A percentile compares a stretch with the other conserved stretches of the same genome.
Evolutionary conservation across 2,113 vertebrate species (phyloP).

Genomic region (Phyllopteryx taeniolatus): DNA sequence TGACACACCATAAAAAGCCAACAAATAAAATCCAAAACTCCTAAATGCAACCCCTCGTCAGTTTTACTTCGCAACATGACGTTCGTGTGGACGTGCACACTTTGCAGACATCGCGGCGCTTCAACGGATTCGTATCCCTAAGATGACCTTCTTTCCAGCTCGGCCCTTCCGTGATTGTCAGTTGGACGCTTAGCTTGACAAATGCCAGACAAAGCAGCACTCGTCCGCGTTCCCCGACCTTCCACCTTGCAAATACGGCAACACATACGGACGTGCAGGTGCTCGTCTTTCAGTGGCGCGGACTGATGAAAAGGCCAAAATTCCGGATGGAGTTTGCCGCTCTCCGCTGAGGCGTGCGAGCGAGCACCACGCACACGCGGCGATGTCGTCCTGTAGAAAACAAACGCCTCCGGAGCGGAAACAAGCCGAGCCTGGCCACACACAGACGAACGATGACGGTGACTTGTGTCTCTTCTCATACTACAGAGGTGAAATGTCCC

Average conservation of each 20-base stretch:
- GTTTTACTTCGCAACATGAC: too few relatives aligned
- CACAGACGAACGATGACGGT: not conserved
- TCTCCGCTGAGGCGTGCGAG: slow-evolving; percentile 54
- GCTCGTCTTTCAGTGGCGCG: slow-evolving; percentile 16
- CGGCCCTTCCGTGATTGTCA: slow-evolving; percentile 54
- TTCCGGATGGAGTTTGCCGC: slow-evolving; percentile 51
- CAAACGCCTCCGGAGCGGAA: slow-evolving; percentile 43
- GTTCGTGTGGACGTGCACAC: too few relatives aligned
- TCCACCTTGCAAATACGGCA: not conserved
- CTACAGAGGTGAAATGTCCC: not conserved
- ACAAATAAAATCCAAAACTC: too few relatives aligned
- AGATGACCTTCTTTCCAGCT: not conserved
- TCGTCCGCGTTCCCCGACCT: not conserved
- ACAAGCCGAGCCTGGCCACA: slow-evolving; percentile 22
- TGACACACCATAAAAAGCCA: too few relatives aligned
- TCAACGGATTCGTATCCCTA: too few relatives aligned
- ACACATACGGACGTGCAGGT: not conserved
- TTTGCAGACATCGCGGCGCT: too few relatives aligned
- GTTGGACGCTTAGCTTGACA: slow-evolving; percentile 40
- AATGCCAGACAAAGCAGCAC: slow-evolving; percentile 53
- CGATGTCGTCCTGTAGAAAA: slow-evolving; percentile 49
- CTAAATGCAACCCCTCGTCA: too few relatives aligned
- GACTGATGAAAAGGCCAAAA: slow-evolving; percentile 58
- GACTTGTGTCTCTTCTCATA: not conserved
- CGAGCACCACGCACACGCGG: slow-evolving; percentile 60